Evolutionary conservation across 2,888 invertebrate genomes (phyloP).

Genomic region (Eupithecia inturbata): DNA sequence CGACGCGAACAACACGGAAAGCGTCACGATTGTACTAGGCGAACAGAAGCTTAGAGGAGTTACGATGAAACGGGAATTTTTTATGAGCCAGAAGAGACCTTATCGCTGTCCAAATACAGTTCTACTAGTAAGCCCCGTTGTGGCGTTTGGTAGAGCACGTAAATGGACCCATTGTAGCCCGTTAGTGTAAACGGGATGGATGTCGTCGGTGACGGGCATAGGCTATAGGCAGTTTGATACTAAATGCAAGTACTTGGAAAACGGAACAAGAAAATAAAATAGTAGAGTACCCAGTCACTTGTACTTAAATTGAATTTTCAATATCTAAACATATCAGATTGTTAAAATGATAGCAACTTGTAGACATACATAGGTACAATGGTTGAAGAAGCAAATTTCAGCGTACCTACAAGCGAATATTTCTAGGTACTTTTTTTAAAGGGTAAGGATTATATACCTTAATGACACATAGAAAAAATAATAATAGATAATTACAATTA

Average conservation of each 20-base stretch:
- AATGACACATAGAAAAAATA: too few relatives aligned
- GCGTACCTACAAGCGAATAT: neutral
- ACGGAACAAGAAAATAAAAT: too few relatives aligned
- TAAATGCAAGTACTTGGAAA: too few relatives aligned
- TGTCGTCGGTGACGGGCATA: neutral
- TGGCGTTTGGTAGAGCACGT: neutral
- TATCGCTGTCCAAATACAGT: neutral
- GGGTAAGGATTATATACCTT: neutral
- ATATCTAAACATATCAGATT: neutral
- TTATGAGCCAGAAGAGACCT: neutral
- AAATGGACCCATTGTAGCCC: too few relatives aligned
- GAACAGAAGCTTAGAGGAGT: conserved; percentile 3
- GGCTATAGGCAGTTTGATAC: neutral
- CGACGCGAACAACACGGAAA: conserved; percentile 18
- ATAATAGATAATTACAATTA: too few relatives aligned
- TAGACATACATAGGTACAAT: neutral
- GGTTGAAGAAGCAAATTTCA: neutral
- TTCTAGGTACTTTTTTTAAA: neutral
- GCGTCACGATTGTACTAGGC: conserved; percentile 23
- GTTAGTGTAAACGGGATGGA: neutral
- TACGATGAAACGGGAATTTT: neutral
- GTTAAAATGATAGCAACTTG: neutral
- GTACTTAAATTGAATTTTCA: neutral
- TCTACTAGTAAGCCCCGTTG: too few relatives aligned
- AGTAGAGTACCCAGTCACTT: neutral